Evolutionary conservation across 2,797 vertebrate species (phyloP), one percentile per base, ranked within the genome.

Genomic region (Selene dorsalis): DNA sequence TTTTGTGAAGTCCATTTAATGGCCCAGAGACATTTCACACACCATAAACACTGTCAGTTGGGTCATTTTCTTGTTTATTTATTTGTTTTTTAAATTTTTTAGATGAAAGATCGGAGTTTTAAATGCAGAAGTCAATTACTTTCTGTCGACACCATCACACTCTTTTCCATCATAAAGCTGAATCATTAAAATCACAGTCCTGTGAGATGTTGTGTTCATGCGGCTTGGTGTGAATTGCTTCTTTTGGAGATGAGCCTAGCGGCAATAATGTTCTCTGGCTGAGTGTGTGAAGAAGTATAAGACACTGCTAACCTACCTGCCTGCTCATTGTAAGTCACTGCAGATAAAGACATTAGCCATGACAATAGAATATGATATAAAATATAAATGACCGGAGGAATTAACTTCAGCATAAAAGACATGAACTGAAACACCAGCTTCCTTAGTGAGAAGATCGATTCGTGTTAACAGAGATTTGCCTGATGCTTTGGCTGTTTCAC

Each of bases 261-360:
- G 62, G 69, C 22, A 45, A 13, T 41, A 48, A 64, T 55, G 9
- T n/a, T 73, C 26, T 39, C 30, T 1, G 30, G 26, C n/a, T 71
- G 56, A 28, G 11, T 56, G 48, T 53, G 43, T 35, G 52, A 71
- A 45, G 26, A 43, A 28, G 17, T 43, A 48, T 24, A 47, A 58
- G 55, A 48, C 35, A 58, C 1, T 59, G 18, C 30, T 79, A 28
- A 1, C 56, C 58, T 12, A 12, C 41, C 58, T 61, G 57, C 53
- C 67, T 28, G 0, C 41, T 69, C 53, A 30, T 14, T 75, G 24
- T 43, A 39, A 81, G 63, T 61, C 72, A 63, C 77, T 1, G 10
- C 24, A 64, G 70, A 80, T 70, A 69, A 77, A 77, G 69, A 56
- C 72, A 75, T 77, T 38, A 79, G 43, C 76, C 38, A 24, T 68